These are phyloP conservation scores for Caenorhabditis sp. DNA, from an alignment of 2,888 invertebrate genomes.

Conservation along the genomic window DNA sequence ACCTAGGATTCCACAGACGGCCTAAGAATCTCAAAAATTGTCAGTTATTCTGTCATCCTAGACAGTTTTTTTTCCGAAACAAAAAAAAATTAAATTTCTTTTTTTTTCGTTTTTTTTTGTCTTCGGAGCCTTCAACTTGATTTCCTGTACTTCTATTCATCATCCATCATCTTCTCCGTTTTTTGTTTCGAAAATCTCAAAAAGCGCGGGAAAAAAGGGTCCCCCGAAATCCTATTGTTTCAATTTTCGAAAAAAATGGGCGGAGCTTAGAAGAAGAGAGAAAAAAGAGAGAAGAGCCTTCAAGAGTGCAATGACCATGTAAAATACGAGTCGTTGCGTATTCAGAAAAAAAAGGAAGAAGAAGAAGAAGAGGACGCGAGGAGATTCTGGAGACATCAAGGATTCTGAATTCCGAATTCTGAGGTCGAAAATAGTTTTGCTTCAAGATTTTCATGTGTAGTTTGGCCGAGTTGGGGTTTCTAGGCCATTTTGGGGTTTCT, in stretches of 20 bases:
- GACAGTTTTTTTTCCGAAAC: background rate
- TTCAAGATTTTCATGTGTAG: background rate
- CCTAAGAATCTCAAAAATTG: too few relatives aligned
- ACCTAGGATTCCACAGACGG: too few relatives aligned
- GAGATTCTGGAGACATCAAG: background rate
- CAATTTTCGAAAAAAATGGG: slow-evolving; percentile 1
- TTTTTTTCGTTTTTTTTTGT: too few relatives aligned
- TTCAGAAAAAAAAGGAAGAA: too few relatives aligned
- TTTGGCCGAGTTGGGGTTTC: background rate
- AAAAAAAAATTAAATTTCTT: background rate
- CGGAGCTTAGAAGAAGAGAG: background rate
- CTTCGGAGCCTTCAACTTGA: background rate
- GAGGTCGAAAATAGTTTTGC: background rate
- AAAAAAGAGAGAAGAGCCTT: background rate
- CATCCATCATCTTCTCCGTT: background rate
- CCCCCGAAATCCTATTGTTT: slow-evolving; percentile 9
- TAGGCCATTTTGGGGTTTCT: background rate
- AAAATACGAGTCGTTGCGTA: background rate
- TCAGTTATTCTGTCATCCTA: background rate
- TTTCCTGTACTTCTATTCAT: background rate
- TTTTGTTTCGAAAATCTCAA: background rate
- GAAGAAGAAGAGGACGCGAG: background rate
- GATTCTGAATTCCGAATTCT: background rate
- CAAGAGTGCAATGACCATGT: slow-evolving; percentile 1
- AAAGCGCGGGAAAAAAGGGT: background rate